Percentiles rank a stretch among this genome's conserved stretches.
Evolutionary conservation across 2,888 invertebrate species (phyloP).

Genomic region (Drosophila picticornis): DNA sequence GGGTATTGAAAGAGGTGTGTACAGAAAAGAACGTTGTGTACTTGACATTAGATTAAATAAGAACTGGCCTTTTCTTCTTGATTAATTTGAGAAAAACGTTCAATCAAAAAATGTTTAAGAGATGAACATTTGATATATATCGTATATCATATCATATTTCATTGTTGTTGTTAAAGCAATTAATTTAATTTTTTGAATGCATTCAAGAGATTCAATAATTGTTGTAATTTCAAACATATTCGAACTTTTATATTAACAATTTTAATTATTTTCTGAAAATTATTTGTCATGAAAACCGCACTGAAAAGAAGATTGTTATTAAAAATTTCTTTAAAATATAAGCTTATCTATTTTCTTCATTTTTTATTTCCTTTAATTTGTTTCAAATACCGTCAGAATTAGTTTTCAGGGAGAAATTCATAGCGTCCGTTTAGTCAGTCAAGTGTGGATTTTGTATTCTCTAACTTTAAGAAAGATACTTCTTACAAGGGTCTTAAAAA

Average conservation of each 20-base stretch:
- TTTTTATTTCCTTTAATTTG: background rate
- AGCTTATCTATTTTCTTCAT: background rate
- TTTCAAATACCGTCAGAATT: background rate
- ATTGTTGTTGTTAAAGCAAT: background rate
- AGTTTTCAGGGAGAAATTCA: background rate
- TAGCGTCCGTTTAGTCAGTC: background rate
- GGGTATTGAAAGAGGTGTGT: constrained; percentile 61
- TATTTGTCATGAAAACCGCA: background rate
- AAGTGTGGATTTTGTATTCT: background rate
- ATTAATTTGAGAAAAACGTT: background rate
- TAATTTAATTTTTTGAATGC: background rate
- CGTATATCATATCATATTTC: background rate
- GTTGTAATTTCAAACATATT: background rate
- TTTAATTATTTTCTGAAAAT: background rate
- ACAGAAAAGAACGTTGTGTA: background rate
- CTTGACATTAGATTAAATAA: too few species aligned
- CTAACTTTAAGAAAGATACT: background rate
- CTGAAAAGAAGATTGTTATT: background rate
- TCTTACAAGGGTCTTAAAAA: background rate
- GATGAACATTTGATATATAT: background rate
- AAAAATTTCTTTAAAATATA: background rate
- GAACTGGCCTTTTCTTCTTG: background rate
- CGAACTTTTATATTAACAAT: background rate
- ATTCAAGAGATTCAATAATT: background rate
- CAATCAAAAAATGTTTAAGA: background rate